phyloP scores from a whole-genome alignment of 2,888 invertebrate genomes.

The Carcina quercana region DNA sequence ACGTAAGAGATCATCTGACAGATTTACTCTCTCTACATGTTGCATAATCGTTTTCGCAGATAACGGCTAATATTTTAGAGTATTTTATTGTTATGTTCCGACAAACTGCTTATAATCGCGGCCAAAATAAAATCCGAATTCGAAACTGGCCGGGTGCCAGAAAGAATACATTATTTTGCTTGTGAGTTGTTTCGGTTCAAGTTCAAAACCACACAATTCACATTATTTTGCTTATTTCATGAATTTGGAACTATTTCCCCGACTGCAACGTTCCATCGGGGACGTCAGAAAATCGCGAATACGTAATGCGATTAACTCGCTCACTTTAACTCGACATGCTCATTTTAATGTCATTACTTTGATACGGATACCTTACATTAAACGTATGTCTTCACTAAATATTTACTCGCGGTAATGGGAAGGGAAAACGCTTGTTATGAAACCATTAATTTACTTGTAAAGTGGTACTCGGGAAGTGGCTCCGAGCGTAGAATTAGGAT shows the following conservation, averaged over 20 bases:
- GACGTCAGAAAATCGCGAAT: constrained; percentile 3
- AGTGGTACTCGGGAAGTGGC: constrained; percentile 11
- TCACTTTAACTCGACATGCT: constrained; percentile 3
- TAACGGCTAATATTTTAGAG: not conserved
- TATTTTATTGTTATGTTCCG: constrained; percentile 9
- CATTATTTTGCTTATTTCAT: too few species aligned
- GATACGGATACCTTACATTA: constrained; percentile 4
- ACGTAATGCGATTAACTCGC: constrained; percentile 6
- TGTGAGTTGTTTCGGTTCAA: constrained; percentile 8
- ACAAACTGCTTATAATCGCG: constrained; percentile 15
- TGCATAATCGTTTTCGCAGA: not conserved
- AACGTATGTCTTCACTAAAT: constrained; percentile 6
- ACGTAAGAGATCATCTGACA: too few species aligned
- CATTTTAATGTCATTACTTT: constrained; percentile 6
- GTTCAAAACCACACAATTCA: constrained; percentile 11
- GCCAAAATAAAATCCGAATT: constrained; percentile 20
- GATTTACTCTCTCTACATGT: too few species aligned
- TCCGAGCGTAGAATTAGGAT: constrained; percentile 29
- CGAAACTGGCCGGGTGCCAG: constrained; percentile 21
- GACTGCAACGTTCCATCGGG: constrained; percentile 1
- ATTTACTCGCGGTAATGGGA: constrained; percentile 5
- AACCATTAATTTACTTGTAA: constrained; percentile 8
- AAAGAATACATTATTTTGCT: constrained; percentile 7
- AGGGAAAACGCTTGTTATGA: constrained; percentile 8
- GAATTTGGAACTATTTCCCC: not conserved